phyloP scores from a whole-genome alignment of 2,888 invertebrate genomes.

The Tridacna gigas region DNA sequence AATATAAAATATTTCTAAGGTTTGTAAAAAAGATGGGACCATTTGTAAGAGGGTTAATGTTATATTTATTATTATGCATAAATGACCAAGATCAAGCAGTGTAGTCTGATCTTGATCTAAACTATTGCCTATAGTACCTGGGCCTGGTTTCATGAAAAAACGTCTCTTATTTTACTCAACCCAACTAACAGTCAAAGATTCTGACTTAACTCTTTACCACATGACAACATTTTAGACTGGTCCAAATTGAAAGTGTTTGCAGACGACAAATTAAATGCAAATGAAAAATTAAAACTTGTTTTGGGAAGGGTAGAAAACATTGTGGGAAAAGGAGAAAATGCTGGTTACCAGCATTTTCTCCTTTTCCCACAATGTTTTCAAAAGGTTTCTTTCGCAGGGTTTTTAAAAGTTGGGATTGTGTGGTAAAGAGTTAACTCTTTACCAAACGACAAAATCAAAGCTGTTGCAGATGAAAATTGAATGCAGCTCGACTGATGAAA shows the following conservation, averaged over 20 bases:
- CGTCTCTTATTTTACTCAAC: background rate
- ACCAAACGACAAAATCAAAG: background rate
- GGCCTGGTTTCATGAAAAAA: background rate
- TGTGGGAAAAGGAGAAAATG: background rate
- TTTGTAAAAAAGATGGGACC: too few relatives aligned
- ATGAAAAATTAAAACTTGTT: background rate
- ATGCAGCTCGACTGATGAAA: too few relatives aligned
- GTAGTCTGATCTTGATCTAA: background rate
- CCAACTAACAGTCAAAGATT: background rate
- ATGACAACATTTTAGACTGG: background rate
- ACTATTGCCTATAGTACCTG: background rate
- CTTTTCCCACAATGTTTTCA: constrained; percentile 13
- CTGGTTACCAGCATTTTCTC: background rate
- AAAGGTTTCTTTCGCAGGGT: too few relatives aligned
- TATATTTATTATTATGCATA: too few relatives aligned
- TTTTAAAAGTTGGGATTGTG: background rate
- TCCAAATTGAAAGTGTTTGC: background rate
- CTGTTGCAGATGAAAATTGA: background rate
- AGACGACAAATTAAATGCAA: background rate
- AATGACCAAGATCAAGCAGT: too few relatives aligned
- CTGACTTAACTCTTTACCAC: background rate
- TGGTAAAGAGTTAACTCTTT: background rate
- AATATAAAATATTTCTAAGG: too few relatives aligned
- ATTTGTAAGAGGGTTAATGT: too few relatives aligned
- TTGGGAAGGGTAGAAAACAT: background rate